A percentile compares a stretch with the other conserved stretches of the same genome.
phyloP scores from a whole-genome alignment of 2,113 vertebrate species.

The Vulpes vulpes region DNA sequence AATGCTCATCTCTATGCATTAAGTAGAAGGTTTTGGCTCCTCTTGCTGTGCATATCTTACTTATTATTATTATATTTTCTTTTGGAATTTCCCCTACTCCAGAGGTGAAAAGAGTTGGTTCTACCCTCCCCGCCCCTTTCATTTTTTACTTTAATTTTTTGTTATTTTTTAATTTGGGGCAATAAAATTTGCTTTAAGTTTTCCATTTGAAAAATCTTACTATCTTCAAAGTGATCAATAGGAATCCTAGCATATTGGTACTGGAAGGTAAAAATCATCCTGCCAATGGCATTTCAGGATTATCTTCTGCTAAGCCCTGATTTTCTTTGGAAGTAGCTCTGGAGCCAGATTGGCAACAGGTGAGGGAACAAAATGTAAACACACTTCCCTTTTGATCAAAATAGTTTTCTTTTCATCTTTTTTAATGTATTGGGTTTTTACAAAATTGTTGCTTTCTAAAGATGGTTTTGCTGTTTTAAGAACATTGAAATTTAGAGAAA shows the following conservation, averaged over 20 bases:
- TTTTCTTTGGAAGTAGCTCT: conserved; percentile 19
- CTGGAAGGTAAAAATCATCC: background rate
- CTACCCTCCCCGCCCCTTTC: accelerated
- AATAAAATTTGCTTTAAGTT: conserved; percentile 58
- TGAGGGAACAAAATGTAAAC: background rate
- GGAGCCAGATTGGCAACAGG: background rate
- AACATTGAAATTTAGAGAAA: conserved; percentile 18
- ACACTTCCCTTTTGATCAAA: background rate
- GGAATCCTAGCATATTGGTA: background rate
- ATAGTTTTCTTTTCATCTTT: background rate
- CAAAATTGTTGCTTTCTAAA: conserved; percentile 21
- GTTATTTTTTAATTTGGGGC: background rate
- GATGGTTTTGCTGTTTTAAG: background rate
- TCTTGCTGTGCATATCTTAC: background rate
- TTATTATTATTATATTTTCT: background rate
- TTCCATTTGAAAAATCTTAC: conserved; percentile 45
- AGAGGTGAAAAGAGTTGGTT: background rate
- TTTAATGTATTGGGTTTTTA: background rate
- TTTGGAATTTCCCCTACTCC: background rate
- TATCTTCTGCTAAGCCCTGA: background rate
- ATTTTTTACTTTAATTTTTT: conserved; percentile 21
- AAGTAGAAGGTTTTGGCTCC: background rate
- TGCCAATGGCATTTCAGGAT: background rate
- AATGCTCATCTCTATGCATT: background rate
- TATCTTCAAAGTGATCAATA: conserved; percentile 11